phyloP scores from a whole-genome alignment of 1,140 invertebrate genomes.

The Camponotus vicinus region DNA sequence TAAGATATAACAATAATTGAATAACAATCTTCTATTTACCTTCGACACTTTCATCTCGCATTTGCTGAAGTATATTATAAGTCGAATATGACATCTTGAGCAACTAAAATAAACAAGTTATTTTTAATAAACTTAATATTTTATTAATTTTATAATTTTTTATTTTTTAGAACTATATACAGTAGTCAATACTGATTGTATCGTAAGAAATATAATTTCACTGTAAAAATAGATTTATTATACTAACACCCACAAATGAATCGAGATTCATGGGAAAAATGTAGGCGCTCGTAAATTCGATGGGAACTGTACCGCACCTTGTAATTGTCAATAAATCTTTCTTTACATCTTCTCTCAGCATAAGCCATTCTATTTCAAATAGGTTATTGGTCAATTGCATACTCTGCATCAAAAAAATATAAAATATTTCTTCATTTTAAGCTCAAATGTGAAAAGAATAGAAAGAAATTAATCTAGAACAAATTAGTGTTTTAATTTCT shows the following conservation, averaged over 20 bases:
- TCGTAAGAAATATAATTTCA: not conserved
- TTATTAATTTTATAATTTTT: too few species aligned
- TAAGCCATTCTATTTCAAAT: slow-evolving; percentile 44
- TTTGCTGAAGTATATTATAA: slow-evolving; percentile 63
- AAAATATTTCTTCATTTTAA: too few species aligned
- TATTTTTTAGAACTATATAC: too few species aligned
- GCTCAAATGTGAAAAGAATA: not conserved
- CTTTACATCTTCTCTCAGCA: not conserved
- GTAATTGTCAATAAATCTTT: slow-evolving; percentile 49
- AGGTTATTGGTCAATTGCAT: not conserved
- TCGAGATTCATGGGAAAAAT: slow-evolving; percentile 55
- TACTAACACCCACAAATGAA: slow-evolving; percentile 60
- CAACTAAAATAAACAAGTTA: slow-evolving; percentile 47
- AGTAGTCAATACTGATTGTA: too few species aligned
- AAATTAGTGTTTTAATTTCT: not conserved
- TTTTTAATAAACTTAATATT: not conserved
- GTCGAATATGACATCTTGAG: slow-evolving; percentile 67
- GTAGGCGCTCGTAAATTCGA: slow-evolving; percentile 21
- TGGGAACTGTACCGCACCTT: slow-evolving; percentile 38
- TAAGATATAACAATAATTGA: slow-evolving; percentile 8
- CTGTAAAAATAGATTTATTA: not conserved
- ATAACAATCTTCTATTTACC: not conserved
- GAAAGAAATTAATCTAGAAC: not conserved
- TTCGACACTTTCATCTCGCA: not conserved
- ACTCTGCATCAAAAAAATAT: slow-evolving; percentile 16